Base-by-base conservation (phyloP, 2,797 vertebrate species). In the Sarcophilus harrisii region DNA sequence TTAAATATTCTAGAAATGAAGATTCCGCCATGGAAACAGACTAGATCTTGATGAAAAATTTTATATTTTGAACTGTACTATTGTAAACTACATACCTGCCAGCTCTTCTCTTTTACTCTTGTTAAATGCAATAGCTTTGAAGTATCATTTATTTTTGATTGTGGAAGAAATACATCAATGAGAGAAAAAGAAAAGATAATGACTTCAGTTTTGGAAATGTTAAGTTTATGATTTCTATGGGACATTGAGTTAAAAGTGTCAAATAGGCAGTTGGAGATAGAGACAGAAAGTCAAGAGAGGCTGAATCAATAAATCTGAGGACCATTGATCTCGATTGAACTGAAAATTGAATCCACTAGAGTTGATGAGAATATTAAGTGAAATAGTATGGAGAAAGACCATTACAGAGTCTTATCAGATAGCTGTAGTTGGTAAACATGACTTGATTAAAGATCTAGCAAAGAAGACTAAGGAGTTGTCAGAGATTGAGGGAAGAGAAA, bases 81-180 rank as follows among this genome's bases (percentile, higher is more conserved):
- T 96, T 92, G 93, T 92, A 90, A 95, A 14, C 57, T 62, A 95
- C 62, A 93, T 8, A 93, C 97, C 18, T 49, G 93, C 90, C 62
- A 87, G 49, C 6, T 49, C 95, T 93, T 96, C 92, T 96, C 57
- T 90, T 87, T 96, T 97, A 55, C 0, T 28, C 96, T 95, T 97
- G 92, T 95, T 92, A 96, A 89, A 93, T 93, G 92, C 90, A 97
- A 0, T 18, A n/a, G 29, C 93, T 97, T 96, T 96, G 95, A 96
- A 57, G 96, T 94, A 90, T 93, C 93, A 92, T 92, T 98, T 97
- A 91, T 94, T 97, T 95, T 87, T 95, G 97, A n/a, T 16, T 96
- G 92, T 97, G 93, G 96, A 98, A 97, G 98, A 98, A 98, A 98
- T 95, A 96, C 45, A 92, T 92, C 60, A 92, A 89, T 90, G 73